A percentile compares a stretch with the other conserved stretches of the same genome.
Evolutionary conservation across 1,140 invertebrate genomes (phyloP).

Genomic region (Drosophila lacteicornis): DNA sequence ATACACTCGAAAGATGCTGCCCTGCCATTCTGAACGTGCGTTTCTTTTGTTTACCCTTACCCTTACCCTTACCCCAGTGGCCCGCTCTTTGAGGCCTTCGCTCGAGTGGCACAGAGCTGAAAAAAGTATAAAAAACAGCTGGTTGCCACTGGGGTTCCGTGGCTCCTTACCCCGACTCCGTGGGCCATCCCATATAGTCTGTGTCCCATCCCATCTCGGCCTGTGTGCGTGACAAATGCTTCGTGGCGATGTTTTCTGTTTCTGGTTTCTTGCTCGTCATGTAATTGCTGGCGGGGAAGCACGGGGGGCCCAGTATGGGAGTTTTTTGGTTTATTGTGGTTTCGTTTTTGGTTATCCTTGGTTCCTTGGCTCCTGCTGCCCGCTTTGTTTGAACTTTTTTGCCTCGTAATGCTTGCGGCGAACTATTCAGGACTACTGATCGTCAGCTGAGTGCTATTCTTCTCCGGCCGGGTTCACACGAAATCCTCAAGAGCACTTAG

Average conservation of each 20-base stretch:
- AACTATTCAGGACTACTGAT: conserved; percentile 20
- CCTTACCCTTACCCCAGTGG: conserved; percentile 30
- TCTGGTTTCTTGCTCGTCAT: conserved; percentile 56
- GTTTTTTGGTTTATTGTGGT: conserved; percentile 31
- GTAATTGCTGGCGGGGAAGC: conserved; percentile 62
- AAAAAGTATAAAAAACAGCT: conserved; percentile 69
- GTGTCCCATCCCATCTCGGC: conserved; percentile 22
- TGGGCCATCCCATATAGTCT: conserved; percentile 6
- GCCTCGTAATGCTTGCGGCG: conserved; percentile 26
- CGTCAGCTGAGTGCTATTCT: conserved; percentile 29
- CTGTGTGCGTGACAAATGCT: conserved; percentile 76
- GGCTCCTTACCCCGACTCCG: conserved; percentile 1
- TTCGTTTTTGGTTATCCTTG: conserved; percentile 47
- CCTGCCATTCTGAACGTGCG: conserved; percentile 57
- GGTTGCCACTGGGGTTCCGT: conserved; percentile 43
- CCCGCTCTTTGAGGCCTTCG: conserved; percentile 37
- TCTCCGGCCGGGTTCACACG: not conserved
- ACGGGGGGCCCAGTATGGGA: conserved; percentile 48
- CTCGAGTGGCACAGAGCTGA: conserved; percentile 47
- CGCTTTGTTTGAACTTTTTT: conserved; percentile 19
- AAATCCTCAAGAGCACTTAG: not conserved
- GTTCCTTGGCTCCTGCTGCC: conserved; percentile 15
- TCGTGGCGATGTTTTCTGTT: conserved; percentile 63
- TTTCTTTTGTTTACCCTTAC: conserved; percentile 80
- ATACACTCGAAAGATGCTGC: conserved; percentile 68